Percentiles rank a stretch among this genome's conserved stretches.
phyloP scores from a whole-genome alignment of 2,113 vertebrate genomes.

The Hippocampus mohnikei region DNA sequence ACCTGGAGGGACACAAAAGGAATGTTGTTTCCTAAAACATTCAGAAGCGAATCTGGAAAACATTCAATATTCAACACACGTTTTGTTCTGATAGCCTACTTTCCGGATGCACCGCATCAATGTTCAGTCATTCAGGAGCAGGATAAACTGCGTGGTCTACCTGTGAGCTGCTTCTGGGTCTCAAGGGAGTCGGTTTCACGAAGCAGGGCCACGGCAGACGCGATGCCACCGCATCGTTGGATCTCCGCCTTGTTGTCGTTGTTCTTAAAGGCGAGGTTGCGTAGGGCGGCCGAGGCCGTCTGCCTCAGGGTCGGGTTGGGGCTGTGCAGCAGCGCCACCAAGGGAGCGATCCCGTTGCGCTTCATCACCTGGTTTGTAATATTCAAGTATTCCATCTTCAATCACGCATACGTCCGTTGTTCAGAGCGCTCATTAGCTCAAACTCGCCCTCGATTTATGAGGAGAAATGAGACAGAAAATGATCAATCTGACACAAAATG shows the following conservation, averaged over 20 bases:
- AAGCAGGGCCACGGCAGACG: slow-evolving; percentile 74
- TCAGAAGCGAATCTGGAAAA: background rate
- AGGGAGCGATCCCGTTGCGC: slow-evolving; percentile 77
- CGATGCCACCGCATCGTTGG: slow-evolving; percentile 74
- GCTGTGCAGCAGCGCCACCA: slow-evolving; percentile 81
- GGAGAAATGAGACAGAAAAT: too few species aligned
- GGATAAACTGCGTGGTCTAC: background rate
- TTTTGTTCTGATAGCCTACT: background rate
- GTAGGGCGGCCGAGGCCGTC: slow-evolving; percentile 82
- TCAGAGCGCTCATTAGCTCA: too few species aligned
- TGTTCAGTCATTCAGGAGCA: background rate
- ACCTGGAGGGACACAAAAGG: slow-evolving; percentile 65
- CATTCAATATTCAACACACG: background rate
- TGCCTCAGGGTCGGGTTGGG: slow-evolving; percentile 73
- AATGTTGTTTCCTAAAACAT: background rate
- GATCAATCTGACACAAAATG: too few species aligned
- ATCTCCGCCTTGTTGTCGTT: slow-evolving; percentile 83
- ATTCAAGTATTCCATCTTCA: background rate
- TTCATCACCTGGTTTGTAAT: slow-evolving; percentile 74
- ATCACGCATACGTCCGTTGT: background rate
- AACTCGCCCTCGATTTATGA: too few species aligned
- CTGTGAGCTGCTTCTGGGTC: slow-evolving; percentile 89
- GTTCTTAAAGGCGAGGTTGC: slow-evolving; percentile 87
- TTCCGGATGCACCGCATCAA: background rate
- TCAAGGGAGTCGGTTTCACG: slow-evolving; percentile 71